Evolutionary conservation across 2,113 vertebrate species (phyloP).

Genomic region (Psittacara wagleri): DNA sequence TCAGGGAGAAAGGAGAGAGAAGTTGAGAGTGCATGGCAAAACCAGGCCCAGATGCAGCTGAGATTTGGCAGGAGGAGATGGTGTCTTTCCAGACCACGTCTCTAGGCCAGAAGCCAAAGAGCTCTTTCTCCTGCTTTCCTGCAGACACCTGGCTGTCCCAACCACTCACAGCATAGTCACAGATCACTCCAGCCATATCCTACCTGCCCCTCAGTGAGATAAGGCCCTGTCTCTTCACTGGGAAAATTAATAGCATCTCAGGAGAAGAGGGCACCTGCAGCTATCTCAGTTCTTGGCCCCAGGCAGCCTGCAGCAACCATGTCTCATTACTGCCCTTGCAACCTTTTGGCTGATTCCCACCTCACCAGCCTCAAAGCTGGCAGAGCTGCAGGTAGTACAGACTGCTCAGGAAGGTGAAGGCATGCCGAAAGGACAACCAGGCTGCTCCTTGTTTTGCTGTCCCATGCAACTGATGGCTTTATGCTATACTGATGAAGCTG

Average conservation of each 20-base stretch:
- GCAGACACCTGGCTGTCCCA: not conserved
- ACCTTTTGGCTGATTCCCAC: not conserved
- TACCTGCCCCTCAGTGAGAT: not conserved
- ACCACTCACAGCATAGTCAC: not conserved
- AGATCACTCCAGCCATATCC: not conserved
- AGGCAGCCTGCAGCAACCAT: not conserved
- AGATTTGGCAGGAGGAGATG: not conserved
- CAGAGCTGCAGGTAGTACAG: not conserved
- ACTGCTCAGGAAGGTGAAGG: not conserved
- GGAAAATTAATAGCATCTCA: not conserved
- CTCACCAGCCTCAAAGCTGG: not conserved
- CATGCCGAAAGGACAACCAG: not conserved
- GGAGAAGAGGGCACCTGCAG: not conserved
- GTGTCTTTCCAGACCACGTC: not conserved
- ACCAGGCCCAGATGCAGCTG: not conserved
- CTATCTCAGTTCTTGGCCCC: not conserved
- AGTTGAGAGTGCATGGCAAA: not conserved
- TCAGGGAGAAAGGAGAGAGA: slow-evolving; percentile 12
- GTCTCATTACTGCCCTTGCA: not conserved
- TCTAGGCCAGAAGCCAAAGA: not conserved
- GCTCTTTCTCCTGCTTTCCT: not conserved
- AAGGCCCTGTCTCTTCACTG: not conserved
- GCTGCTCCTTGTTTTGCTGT: not conserved
- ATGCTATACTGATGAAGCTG: not conserved
- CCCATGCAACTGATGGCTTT: not conserved